A percentile compares a stretch with the other conserved stretches of the same genome.
These are phyloP conservation scores for Athetis lepigone DNA, from an alignment of 2,888 invertebrate species.

Conservation along the genomic window DNA sequence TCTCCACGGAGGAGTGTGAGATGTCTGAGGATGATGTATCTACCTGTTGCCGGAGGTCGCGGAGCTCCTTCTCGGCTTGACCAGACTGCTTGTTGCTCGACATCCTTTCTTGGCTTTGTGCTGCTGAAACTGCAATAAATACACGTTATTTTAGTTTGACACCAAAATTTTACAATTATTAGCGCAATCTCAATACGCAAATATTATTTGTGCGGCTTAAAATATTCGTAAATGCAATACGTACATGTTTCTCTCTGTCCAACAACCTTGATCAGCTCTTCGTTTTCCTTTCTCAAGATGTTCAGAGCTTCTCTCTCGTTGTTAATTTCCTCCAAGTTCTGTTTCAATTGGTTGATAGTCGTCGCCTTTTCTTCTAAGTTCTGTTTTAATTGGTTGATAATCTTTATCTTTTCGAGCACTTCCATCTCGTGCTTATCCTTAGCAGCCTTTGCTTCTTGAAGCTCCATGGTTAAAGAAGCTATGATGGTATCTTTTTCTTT, in stretches of 20 bases:
- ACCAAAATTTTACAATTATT: not conserved
- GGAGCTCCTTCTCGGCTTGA: constrained; percentile 69
- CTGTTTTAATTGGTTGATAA: constrained; percentile 65
- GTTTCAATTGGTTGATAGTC: constrained; percentile 64
- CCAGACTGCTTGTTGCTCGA: constrained; percentile 67
- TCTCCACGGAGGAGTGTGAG: constrained; percentile 82
- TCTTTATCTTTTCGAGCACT: constrained; percentile 60
- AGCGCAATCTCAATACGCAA: too few species aligned
- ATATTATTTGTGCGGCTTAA: too few species aligned
- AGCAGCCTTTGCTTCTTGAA: constrained; percentile 69
- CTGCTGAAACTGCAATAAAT: constrained; percentile 74
- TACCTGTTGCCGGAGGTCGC: constrained; percentile 81
- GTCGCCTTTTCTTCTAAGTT: constrained; percentile 65
- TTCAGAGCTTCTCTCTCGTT: constrained; percentile 67
- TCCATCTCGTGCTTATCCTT: constrained; percentile 69
- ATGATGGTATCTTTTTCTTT: constrained; percentile 61
- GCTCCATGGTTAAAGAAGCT: constrained; percentile 69
- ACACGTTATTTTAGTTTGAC: constrained; percentile 11
- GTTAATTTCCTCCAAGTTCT: constrained; percentile 65
- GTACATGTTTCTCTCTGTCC: constrained; percentile 79
- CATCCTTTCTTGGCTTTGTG: constrained; percentile 71
- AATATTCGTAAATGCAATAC: constrained; percentile 65
- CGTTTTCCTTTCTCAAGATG: constrained; percentile 75
- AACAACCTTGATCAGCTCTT: constrained; percentile 73
- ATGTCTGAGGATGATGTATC: constrained; percentile 82